phyloP scores from a whole-genome alignment of 1,140 invertebrate genomes.

The Drosophila sulfurigaster region DNA sequence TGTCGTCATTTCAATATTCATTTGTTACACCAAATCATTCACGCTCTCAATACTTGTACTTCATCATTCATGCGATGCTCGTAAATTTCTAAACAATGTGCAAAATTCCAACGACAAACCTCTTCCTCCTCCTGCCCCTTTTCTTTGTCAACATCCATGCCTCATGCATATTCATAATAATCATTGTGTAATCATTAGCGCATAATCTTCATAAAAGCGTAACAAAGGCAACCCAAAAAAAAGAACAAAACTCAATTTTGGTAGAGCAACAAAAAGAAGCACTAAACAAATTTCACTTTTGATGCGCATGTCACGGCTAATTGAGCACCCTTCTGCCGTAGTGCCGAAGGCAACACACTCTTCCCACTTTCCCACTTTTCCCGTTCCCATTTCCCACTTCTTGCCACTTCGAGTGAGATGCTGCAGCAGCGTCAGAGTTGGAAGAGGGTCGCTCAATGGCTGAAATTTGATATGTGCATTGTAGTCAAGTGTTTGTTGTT shows the following conservation, averaged over 20 bases:
- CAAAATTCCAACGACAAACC: constrained; percentile 61
- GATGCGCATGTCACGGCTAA: constrained; percentile 84
- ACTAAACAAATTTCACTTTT: constrained; percentile 80
- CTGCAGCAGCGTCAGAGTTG: constrained; percentile 15
- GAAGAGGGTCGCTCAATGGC: constrained; percentile 37
- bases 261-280: constrained; percentile 22
- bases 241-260: constrained; percentile 31
- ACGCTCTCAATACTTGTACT: constrained; percentile 62
- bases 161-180: constrained; percentile 84
- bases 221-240: constrained; percentile 54
- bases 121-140: not conserved
- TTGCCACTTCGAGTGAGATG: constrained; percentile 28
- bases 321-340: constrained; percentile 84
- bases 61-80: constrained; percentile 56
- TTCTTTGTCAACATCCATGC: constrained; percentile 32
- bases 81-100: constrained; percentile 62
- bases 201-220: constrained; percentile 79
- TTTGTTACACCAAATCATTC: constrained; percentile 76
- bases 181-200: constrained; percentile 85
- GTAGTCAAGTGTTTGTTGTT: constrained; percentile 84
- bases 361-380: constrained; percentile 17
- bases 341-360: constrained; percentile 70
- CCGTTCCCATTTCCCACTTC: constrained; percentile 17
- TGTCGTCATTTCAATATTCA: constrained; percentile 78
- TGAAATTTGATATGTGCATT: constrained; percentile 73